Percentiles rank a stretch among this genome's conserved stretches.
Conservation (phyloP, 1,140 invertebrate genomes). For the Cotesia typhae region DNA sequence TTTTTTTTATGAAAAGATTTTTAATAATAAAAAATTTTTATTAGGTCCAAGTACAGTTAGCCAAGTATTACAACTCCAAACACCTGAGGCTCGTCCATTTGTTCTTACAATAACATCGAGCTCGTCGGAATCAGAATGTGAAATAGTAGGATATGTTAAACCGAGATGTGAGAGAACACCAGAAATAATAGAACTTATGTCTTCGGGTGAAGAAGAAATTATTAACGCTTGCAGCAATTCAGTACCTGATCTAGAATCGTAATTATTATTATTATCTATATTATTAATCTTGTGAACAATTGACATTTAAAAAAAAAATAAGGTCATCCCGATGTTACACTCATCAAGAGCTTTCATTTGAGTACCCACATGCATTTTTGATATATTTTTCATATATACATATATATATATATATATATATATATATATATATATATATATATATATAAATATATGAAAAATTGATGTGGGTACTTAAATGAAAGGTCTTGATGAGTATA, state of each 20-base stretch:
- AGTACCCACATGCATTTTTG: too few species aligned
- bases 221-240: neutral
- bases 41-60: conserved; percentile 52
- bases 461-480: too few species aligned
- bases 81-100: conserved; percentile 38
- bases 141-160: conserved; percentile 66
- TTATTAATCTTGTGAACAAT: neutral
- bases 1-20: neutral
- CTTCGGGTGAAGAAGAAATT: conserved; percentile 54
- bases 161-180: conserved; percentile 67
- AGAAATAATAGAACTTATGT: conserved; percentile 64
- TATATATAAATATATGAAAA: too few species aligned
- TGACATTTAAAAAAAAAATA: too few species aligned
- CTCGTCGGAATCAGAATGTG: conserved; percentile 51
- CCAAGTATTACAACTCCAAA: conserved; percentile 44
- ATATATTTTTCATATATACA: too few species aligned
- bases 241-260: neutral
- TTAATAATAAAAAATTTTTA: conserved; percentile 28
- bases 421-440: too few species aligned
- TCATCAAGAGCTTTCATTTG: too few species aligned
- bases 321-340: too few species aligned
- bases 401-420: too few species aligned
- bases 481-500: too few species aligned
- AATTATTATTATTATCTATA: neutral
- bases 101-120: conserved; percentile 52